phyloP scores from a whole-genome alignment of 2,797 vertebrate species.

The Hemitrygon akajei region DNA sequence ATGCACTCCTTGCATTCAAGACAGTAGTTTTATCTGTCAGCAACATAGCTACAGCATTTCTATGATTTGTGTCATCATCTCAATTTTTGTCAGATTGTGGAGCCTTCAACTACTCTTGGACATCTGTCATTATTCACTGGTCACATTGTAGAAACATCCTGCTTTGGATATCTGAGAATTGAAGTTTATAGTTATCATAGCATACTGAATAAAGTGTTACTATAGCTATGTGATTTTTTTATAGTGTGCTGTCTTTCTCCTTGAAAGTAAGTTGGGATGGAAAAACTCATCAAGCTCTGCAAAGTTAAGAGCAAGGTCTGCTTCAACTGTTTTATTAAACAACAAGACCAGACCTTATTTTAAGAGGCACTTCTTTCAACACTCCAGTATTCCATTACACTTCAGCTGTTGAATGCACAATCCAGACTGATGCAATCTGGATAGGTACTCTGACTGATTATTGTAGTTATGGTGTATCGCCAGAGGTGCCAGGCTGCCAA shows the following conservation, averaged over 20 bases:
- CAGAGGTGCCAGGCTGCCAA: background rate
- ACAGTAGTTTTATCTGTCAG: background rate
- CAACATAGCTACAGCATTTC: background rate
- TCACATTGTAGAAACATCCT: background rate
- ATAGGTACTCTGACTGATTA: background rate
- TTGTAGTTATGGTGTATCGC: background rate
- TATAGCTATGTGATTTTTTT: background rate
- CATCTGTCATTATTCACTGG: too few relatives aligned
- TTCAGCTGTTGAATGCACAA: background rate
- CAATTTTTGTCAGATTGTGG: background rate
- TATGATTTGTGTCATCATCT: background rate
- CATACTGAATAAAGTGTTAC: too few relatives aligned
- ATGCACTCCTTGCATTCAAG: background rate
- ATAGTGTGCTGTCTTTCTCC: background rate
- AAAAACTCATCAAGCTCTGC: background rate
- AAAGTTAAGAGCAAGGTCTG: background rate
- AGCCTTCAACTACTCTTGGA: background rate
- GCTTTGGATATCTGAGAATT: background rate
- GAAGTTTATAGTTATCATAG: background rate
- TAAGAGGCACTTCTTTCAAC: background rate
- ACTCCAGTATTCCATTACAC: background rate
- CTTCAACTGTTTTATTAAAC: background rate
- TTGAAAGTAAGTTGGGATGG: background rate
- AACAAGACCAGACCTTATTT: background rate
- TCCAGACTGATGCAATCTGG: background rate